These are phyloP conservation scores for Ceyx cyanopectus DNA, from an alignment of 2,113 vertebrate species.

Conservation along the genomic window DNA sequence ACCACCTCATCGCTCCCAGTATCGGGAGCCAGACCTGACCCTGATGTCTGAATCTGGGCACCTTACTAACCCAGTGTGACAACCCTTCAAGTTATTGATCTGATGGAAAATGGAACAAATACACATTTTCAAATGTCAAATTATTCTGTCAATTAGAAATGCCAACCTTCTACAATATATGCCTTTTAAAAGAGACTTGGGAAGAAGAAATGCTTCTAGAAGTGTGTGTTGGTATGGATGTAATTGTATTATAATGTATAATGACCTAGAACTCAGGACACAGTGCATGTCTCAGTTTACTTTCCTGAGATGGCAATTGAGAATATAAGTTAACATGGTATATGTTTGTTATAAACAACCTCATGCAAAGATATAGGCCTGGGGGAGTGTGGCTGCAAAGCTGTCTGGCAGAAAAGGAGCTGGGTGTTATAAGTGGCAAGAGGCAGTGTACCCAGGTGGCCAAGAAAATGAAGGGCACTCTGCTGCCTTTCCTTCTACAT, in stretches of 20 bases:
- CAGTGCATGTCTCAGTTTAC: slow-evolving; percentile 1
- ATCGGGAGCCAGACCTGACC: rapidly evolving
- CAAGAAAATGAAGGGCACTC: too few species aligned
- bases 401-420: too few species aligned
- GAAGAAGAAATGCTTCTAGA: not conserved
- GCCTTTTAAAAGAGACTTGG: not conserved
- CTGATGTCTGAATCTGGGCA: not conserved
- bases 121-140: not conserved
- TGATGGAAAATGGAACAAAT: not conserved
- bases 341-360: not conserved
- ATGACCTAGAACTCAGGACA: slow-evolving; percentile 20
- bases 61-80: not conserved
- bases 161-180: not conserved
- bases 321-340: slow-evolving; percentile 5
- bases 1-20: rapidly evolving
- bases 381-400: too few species aligned
- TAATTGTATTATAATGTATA: slow-evolving; percentile 1
- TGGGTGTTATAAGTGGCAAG: too few species aligned
- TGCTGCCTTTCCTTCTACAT: too few species aligned
- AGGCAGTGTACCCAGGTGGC: too few species aligned
- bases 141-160: not conserved
- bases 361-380: too few species aligned
- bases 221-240: not conserved
- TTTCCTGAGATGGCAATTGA: slow-evolving; percentile 14
- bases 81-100: not conserved